Evolutionary conservation across 2,113 vertebrate genomes (phyloP).

Genomic region (Alethe diademata): DNA sequence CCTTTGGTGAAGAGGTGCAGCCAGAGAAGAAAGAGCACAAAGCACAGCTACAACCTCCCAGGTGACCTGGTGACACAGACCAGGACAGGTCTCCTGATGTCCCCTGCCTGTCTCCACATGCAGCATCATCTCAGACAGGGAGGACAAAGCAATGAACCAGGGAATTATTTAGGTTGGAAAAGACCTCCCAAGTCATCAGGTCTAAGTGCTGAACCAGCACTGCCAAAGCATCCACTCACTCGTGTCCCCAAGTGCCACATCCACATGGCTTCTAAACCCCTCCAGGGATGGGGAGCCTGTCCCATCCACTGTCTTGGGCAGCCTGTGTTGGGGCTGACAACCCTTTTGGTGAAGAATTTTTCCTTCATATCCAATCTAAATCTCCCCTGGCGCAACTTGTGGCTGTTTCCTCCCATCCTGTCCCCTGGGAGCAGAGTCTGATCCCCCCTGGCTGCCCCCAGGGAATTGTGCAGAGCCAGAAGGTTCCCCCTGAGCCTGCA

Average conservation of each 20-base stretch:
- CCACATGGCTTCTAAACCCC: background rate
- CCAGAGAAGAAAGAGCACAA: background rate
- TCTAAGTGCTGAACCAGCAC: background rate
- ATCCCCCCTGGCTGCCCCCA: fast-evolving
- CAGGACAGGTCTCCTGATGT: fast-evolving
- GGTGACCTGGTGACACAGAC: background rate
- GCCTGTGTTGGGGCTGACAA: background rate
- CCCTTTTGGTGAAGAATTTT: background rate
- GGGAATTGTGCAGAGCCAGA: background rate
- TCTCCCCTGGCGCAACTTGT: background rate
- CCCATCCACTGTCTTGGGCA: background rate
- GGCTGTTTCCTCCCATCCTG: fast-evolving
- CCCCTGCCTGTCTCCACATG: background rate
- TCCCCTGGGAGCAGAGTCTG: background rate
- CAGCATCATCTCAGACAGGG: background rate
- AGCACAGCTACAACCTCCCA: background rate
- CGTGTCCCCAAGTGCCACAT: background rate
- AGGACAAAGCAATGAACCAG: background rate
- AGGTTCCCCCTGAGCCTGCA: background rate
- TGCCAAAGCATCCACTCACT: background rate
- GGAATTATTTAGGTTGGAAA: background rate
- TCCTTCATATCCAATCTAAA: background rate
- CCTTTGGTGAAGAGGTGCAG: background rate
- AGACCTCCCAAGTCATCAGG: background rate
- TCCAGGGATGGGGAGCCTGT: background rate